These are phyloP conservation scores for Pollenia griseotomentosa DNA, from an alignment of 2,888 invertebrate species.

Conservation along the genomic window DNA sequence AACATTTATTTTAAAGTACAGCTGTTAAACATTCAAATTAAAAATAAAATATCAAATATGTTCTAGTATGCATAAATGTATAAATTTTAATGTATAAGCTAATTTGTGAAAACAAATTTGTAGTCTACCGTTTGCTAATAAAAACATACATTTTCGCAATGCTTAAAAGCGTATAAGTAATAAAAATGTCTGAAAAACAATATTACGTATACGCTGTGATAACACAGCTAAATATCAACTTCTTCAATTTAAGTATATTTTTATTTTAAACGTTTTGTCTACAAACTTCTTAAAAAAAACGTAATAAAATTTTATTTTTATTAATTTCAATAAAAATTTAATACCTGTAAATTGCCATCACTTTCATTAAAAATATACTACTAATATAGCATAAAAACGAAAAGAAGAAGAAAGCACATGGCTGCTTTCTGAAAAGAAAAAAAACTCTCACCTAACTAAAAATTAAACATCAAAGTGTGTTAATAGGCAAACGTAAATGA, in stretches of 20 bases:
- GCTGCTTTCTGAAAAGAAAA: constrained; percentile 13
- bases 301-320: constrained; percentile 63
- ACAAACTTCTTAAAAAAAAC: background rate
- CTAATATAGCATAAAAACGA: background rate
- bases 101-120: background rate
- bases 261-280: background rate
- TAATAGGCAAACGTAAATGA: constrained; percentile 23
- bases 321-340: constrained; percentile 71
- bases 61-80: too few relatives aligned
- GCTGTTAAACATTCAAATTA: too few relatives aligned
- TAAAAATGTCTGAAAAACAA: constrained; percentile 1
- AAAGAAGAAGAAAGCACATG: background rate
- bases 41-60: too few relatives aligned
- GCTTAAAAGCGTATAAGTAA: background rate
- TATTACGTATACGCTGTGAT: constrained; percentile 19
- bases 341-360: constrained; percentile 70
- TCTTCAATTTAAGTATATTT: constrained; percentile 21
- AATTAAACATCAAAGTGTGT: constrained; percentile 43
- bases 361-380: constrained; percentile 40
- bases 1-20: too few relatives aligned
- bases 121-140: background rate
- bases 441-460: constrained; percentile 28
- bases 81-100: background rate
- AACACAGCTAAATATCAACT: constrained; percentile 14
- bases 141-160: background rate